A percentile compares a stretch with the other conserved stretches of the same genome.
phyloP scores from a whole-genome alignment of 2,113 vertebrate genomes.

The Beaufortia kweichowensis region DNA sequence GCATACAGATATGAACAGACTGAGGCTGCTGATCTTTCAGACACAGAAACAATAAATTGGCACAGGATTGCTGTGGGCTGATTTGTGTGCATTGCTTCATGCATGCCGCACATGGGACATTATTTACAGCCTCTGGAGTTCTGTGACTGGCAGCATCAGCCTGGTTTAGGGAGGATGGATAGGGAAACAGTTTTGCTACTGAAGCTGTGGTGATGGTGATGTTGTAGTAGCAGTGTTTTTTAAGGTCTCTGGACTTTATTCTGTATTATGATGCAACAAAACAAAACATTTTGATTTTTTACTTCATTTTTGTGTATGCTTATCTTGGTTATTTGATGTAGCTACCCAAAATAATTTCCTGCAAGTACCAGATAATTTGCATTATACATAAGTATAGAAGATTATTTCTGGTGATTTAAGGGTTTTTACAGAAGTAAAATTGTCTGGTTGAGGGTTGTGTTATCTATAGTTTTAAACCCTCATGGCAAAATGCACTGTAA shows the following conservation, averaged over 20 bases:
- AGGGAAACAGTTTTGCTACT: not conserved
- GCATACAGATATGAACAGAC: slow-evolving; percentile 64
- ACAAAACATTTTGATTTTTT: not conserved
- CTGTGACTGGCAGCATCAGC: slow-evolving; percentile 29
- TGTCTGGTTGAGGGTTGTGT: not conserved
- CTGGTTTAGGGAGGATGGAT: slow-evolving; percentile 11
- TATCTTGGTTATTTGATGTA: no score
- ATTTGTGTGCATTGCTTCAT: slow-evolving; percentile 14
- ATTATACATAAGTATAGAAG: no score
- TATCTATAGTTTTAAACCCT: not conserved
- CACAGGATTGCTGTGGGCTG: slow-evolving; percentile 56
- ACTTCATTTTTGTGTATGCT: no score
- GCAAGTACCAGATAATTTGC: no score
- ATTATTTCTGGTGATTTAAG: no score
- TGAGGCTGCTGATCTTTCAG: slow-evolving; percentile 50
- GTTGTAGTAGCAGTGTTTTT: slow-evolving; percentile 13
- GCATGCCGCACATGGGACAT: slow-evolving; percentile 28
- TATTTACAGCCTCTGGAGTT: slow-evolving; percentile 38
- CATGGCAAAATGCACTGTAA: not conserved
- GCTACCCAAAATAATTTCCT: no score
- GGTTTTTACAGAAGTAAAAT: no score
- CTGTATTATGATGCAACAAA: no score
- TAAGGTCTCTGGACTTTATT: not conserved
- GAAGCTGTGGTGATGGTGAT: not conserved
- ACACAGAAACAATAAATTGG: slow-evolving; percentile 58